phyloP scores from a whole-genome alignment of 2,797 vertebrate genomes.

The Xenopus petersii region DNA sequence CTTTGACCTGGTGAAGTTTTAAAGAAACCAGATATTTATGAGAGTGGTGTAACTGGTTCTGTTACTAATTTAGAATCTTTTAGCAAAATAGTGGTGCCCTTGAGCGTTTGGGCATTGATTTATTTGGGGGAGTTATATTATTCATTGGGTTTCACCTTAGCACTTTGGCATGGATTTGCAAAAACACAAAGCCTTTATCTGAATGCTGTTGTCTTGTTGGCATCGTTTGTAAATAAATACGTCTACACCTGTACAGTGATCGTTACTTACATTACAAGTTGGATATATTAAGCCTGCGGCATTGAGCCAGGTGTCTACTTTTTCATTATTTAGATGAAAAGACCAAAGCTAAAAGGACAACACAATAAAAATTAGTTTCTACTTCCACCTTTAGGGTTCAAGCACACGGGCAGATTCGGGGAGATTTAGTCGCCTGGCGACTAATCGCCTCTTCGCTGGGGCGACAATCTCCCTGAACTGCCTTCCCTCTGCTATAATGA shows the following conservation, averaged over 20 bases:
- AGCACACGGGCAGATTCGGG: too few species aligned
- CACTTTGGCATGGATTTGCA: conserved; percentile 32
- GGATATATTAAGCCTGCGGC: conserved; percentile 25
- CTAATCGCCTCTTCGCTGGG: too few species aligned
- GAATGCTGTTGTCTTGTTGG: conserved; percentile 39
- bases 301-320: conserved; percentile 32
- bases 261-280: conserved; percentile 36
- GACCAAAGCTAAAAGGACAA: conserved; percentile 21
- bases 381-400: not conserved
- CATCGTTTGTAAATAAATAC: conserved; percentile 40
- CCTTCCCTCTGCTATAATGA: too few species aligned
- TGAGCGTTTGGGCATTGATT: conserved; percentile 33
- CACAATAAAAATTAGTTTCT: not conserved
- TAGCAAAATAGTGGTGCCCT: conserved; percentile 17
- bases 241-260: conserved; percentile 41
- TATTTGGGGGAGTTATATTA: conserved; percentile 30
- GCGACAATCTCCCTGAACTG: too few species aligned
- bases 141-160: conserved; percentile 29
- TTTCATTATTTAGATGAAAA: conserved; percentile 24
- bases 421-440: too few species aligned
- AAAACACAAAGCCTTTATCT: conserved; percentile 32
- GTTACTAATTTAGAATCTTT: conserved; percentile 34
- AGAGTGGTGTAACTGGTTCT: conserved; percentile 28
- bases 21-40: conserved; percentile 16
- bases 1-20: too few species aligned